phyloP scores from a whole-genome alignment of 53 echinoderm and acorn worm genomes.

The Crossaster papposus region DNA sequence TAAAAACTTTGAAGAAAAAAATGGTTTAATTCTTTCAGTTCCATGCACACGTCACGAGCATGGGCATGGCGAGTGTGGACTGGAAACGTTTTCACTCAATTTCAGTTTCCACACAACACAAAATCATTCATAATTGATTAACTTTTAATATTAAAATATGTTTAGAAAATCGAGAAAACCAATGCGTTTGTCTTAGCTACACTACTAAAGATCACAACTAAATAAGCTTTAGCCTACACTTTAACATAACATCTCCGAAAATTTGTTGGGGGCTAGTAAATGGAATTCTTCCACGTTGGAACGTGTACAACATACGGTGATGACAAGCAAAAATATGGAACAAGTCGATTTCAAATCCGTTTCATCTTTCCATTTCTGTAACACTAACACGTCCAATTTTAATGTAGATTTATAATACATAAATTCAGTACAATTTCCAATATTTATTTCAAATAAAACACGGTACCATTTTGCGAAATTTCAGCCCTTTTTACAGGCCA shows the following conservation, averaged over 20 bases:
- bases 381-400: background rate
- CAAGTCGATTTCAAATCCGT: slow-evolving; percentile 22
- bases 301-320: slow-evolving; percentile 8
- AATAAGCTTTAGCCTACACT: background rate
- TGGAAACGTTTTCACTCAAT: too few species aligned
- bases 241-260: background rate
- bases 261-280: background rate
- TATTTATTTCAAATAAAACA: slow-evolving; percentile 22
- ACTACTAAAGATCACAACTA: background rate
- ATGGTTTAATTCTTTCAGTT: too few species aligned
- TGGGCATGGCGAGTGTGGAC: too few species aligned
- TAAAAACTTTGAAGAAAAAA: too few species aligned
- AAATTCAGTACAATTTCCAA: background rate
- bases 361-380: slow-evolving; percentile 13
- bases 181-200: too few species aligned
- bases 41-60: too few species aligned
- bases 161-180: too few species aligned
- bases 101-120: too few species aligned
- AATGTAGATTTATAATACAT: background rate
- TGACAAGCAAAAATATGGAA: slow-evolving; percentile 37
- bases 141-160: too few species aligned
- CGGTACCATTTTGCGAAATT: slow-evolving; percentile 70
- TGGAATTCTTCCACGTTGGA: slow-evolving; percentile 26
- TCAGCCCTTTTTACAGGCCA: slow-evolving; percentile 52
- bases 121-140: too few species aligned